Evolutionary conservation across 2,113 vertebrate species (phyloP), one percentile per base, ranked within the genome.

Genomic region (Plecturocebus donacophilus): DNA sequence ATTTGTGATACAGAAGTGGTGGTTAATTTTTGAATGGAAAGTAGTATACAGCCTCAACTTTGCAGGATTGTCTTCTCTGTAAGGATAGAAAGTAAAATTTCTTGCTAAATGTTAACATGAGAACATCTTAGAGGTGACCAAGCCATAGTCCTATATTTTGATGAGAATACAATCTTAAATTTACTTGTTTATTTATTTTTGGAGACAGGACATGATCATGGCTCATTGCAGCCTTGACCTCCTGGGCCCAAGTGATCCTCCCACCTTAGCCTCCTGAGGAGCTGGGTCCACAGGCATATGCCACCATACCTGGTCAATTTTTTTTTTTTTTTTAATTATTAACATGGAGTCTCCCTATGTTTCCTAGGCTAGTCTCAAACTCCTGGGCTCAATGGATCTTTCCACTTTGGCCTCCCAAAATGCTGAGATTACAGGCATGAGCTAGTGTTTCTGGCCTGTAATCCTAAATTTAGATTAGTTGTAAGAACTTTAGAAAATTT

Each of bases 401-500:
- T 64, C 27, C 27, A 14, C 27, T 30, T 64, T 64, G 27, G 27
- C 12, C 61, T 64, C 12, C 61, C 27, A 64, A 64, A 32, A 32
- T 14, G 27, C 61, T 32, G 61, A 32, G 27, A 32, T 64, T 14
- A 64, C 12, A 64, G 27, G 61, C 61, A 64, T 30, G 61, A 64
- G 27, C 61, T 27, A 32, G 12, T 64, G 61, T 64, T 12, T 27
- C 61, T 64, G 27, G 27, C 12, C 27, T 64, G 6, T n/a, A 73
- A 52, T 61, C 12, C 49, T 91, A 66, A 61, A 89, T 58, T 83
- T 79, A 94, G 25, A 40, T 56, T 87, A 35, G 11, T 61, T 88
- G 89, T 84, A 81, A 94, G 12, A 80, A 68, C 11, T n/a, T 96
- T 82, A 32, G 52, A 75, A 94, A 87, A 58, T 27, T 93, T 88